A percentile compares a stretch with the other conserved stretches of the same genome.
These are phyloP conservation scores for Channallabes apus DNA, from an alignment of 2,797 vertebrate species.

Conservation along the genomic window DNA sequence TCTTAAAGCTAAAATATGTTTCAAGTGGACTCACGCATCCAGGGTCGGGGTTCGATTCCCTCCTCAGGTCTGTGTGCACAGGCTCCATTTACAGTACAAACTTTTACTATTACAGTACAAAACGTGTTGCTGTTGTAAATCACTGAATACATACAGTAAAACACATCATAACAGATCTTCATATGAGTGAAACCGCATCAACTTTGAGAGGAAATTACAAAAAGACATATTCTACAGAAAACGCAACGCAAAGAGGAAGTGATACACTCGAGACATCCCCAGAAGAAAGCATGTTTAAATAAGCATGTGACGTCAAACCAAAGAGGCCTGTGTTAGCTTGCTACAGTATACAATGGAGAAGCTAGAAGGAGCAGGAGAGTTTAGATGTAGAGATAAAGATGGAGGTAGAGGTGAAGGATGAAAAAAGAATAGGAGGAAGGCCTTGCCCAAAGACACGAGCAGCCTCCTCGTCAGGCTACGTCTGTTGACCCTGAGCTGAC, in stretches of 20 bases:
- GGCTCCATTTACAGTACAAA: not conserved
- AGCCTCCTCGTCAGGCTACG: not conserved
- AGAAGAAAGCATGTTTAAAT: not conserved
- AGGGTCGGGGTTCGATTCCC: too few species aligned
- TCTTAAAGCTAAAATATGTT: not conserved
- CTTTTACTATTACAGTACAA: too few species aligned
- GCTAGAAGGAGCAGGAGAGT: slow-evolving; percentile 1
- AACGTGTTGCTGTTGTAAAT: not conserved
- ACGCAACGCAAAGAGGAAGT: slow-evolving; percentile 5
- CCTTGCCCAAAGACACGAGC: not conserved
- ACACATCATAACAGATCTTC: not conserved
- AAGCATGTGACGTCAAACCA: not conserved
- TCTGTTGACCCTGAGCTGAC: not conserved
- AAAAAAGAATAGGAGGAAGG: slow-evolving; percentile 15
- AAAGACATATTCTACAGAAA: slow-evolving; percentile 4
- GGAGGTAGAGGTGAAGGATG: not conserved
- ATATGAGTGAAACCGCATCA: not conserved
- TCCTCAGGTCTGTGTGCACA: too few species aligned
- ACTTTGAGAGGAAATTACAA: not conserved
- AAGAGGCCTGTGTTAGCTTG: not conserved
- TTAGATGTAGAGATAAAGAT: slow-evolving; percentile 6
- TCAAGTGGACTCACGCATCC: too few species aligned
- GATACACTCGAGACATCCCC: not conserved
- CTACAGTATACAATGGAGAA: slow-evolving; percentile 2
- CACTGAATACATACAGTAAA: not conserved